Evolutionary conservation across 2,113 vertebrate species (phyloP).

Genomic region (Naja naja): DNA sequence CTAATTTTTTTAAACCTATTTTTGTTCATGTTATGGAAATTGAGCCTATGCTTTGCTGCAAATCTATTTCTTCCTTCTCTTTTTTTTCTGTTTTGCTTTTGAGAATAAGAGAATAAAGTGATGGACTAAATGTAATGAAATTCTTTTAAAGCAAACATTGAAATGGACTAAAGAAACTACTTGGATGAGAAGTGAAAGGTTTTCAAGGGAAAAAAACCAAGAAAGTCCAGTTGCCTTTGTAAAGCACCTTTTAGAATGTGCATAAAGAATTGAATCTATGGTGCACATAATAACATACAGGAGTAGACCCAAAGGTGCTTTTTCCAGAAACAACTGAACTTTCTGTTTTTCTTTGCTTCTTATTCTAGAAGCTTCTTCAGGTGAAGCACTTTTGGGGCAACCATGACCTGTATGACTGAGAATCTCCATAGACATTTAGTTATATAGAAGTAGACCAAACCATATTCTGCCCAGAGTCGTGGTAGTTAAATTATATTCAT

Average conservation of each 20-base stretch:
- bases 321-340: too few relatives aligned
- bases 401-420: too few relatives aligned
- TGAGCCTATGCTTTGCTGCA: background rate
- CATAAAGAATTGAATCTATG: too few relatives aligned
- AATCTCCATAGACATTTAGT: too few relatives aligned
- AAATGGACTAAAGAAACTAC: background rate
- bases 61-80: background rate
- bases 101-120: background rate
- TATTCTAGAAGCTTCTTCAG: too few relatives aligned
- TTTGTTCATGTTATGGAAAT: background rate
- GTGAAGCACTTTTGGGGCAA: too few relatives aligned
- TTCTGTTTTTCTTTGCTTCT: too few relatives aligned
- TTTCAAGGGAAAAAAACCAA: background rate
- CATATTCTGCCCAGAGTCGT: background rate
- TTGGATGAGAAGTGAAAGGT: background rate
- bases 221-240: background rate
- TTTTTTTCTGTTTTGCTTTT: background rate
- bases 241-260: background rate
- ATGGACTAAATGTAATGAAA: background rate
- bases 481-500: background rate
- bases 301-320: background rate
- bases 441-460: too few relatives aligned
- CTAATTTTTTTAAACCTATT: background rate
- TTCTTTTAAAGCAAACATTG: background rate
- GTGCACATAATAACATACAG: background rate